Conservation (phyloP, 53 echinoderm and acorn worm species). For the Paracentrotus lividus region DNA sequence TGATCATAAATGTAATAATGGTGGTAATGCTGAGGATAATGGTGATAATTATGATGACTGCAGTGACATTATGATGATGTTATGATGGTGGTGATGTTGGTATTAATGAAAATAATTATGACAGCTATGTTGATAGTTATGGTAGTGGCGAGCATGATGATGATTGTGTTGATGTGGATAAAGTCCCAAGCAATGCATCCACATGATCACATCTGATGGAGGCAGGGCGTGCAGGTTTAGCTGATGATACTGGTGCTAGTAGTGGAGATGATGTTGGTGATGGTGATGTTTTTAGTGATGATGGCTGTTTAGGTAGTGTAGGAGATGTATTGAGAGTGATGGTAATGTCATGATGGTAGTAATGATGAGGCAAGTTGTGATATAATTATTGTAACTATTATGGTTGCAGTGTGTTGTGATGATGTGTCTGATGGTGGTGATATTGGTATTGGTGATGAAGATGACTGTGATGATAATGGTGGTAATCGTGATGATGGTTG, state of each 20-base stretch:
- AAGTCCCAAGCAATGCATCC: no score
- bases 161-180: not conserved
- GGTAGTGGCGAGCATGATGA: not conserved
- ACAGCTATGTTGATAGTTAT: not conserved
- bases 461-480: not conserved
- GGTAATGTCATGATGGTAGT: not conserved
- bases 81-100: slow-evolving; percentile 10
- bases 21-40: slow-evolving; percentile 36
- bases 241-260: not conserved
- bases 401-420: no score
- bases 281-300: not conserved
- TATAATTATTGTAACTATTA: no score
- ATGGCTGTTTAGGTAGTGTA: not conserved
- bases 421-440: no score
- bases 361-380: not conserved
- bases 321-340: not conserved
- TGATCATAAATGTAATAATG: not conserved
- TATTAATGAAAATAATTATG: not conserved
- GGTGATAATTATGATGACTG: slow-evolving; percentile 17
- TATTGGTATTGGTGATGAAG: not conserved
- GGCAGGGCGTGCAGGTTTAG: not conserved
- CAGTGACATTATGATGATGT: no score
- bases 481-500: not conserved
- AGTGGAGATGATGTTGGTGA: not conserved
- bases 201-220: no score